Conservation (phyloP, 92 coral and sea anemone genomes). For the Nematostella vectensis region DNA sequence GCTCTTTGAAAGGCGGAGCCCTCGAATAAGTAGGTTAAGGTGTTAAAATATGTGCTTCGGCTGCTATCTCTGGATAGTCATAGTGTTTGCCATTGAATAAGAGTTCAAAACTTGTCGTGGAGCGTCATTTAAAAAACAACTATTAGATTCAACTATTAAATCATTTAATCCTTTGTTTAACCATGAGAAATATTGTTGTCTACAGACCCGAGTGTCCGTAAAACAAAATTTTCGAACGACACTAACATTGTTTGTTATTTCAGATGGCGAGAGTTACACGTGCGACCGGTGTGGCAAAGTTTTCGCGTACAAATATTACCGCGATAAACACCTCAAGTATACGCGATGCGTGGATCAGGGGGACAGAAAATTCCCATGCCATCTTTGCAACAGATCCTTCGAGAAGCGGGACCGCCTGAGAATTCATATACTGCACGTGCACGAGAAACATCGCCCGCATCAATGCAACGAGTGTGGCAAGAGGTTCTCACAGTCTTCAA, state of each 20-base stretch:
- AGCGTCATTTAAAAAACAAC: no score
- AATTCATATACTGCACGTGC: slow-evolving; percentile 94
- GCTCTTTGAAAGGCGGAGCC: no score
- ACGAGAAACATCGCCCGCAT: slow-evolving; percentile 99
- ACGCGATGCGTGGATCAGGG: slow-evolving; percentile 99
- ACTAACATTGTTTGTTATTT: background rate
- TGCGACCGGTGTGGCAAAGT: slow-evolving; percentile 99
- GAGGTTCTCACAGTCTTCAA: slow-evolving; percentile 94
- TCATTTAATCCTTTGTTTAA: no score
- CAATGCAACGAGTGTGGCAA: slow-evolving; percentile 94
- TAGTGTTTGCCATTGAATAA: no score
- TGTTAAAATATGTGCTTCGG: no score
- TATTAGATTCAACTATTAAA: no score
- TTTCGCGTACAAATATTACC: slow-evolving; percentile 93
- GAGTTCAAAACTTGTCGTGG: no score
- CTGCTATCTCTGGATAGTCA: no score
- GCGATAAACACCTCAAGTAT: slow-evolving; percentile 95
- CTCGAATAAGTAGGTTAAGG: no score
- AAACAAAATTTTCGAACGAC: no score
- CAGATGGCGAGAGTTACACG: slow-evolving; percentile 71
- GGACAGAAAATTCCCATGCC: slow-evolving; percentile 90
- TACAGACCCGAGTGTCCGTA: background rate
- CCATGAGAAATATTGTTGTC: background rate
- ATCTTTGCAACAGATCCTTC: slow-evolving; percentile 93
- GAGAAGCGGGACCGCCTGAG: slow-evolving; percentile 98